Evolutionary conservation across 1,140 invertebrate species (phyloP).

Genomic region (Rhopalosiphum padi): DNA sequence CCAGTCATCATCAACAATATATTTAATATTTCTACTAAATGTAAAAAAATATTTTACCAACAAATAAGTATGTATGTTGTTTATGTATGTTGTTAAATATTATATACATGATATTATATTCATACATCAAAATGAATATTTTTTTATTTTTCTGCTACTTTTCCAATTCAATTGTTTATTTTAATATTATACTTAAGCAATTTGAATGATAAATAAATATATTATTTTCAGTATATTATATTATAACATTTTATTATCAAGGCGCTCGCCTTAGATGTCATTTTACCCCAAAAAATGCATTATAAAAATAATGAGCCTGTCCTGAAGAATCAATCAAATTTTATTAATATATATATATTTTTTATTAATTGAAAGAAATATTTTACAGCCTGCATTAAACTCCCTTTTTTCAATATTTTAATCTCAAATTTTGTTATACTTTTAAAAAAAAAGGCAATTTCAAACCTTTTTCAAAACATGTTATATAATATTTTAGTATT

Average conservation of each 20-base stretch:
- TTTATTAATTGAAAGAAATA: too few species aligned
- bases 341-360: too few species aligned
- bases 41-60: not conserved
- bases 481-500: too few species aligned
- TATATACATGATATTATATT: not conserved
- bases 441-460: too few species aligned
- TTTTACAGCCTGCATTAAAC: too few species aligned
- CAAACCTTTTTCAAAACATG: too few species aligned
- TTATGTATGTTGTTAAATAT: not conserved
- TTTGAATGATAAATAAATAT: not conserved
- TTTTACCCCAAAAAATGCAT: not conserved
- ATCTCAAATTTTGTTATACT: not conserved
- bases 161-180: not conserved
- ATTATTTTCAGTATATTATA: constrained; percentile 1
- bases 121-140: not conserved
- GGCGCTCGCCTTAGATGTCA: not conserved
- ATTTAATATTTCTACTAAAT: not conserved
- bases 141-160: not conserved
- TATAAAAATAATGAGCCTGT: too few species aligned
- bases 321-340: too few species aligned
- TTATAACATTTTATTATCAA: not conserved
- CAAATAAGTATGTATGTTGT: not conserved
- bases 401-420: too few species aligned
- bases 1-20: not conserved
- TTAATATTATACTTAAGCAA: not conserved